Base-by-base conservation (phyloP, 2,888 invertebrate genomes). In the Clunio marinus region DNA sequence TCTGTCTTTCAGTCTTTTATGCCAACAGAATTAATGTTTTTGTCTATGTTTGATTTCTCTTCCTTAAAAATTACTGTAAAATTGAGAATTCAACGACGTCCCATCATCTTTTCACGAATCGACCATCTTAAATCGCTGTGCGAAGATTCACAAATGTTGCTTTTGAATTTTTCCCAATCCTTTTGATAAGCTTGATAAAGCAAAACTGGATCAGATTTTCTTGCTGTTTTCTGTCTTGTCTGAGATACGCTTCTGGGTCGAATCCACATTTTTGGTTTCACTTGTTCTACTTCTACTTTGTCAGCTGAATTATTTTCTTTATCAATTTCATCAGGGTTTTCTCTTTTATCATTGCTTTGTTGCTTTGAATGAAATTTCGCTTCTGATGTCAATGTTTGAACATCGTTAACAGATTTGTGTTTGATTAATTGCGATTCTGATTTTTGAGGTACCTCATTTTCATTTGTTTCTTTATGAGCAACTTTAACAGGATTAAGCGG, bases 131-230 rank as follows among this genome's bases (percentile, higher is more conserved):
- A 74, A 32, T 86, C 84, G 0, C 83, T 76, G 78, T 87, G 86
- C 69, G 83, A 78, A 72, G 86, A 84, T 76, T 88, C 88, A 7
- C 90, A 91, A 27, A 91, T 83, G 76, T 83, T 82, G 0, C 80
- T 71, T 73, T 88, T 87, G 70, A 87, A 85, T 73, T 86, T 84
- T 22, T 84, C 84, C 91, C 91, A 91, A 72, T 87, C 80, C 32
- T 83, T 80, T 72, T 86, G 85, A 74, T 91, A 91, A 72, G 88
- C 85, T 72, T 91, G 89, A 74, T 90, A 91, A 17, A 90, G 77
- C 17, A 86, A 81, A 0, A 91, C 91, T 17, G 91, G 90, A 75
- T 91, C 91, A 75, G 82, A 82, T 76, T 83, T 84, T 28, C 60
- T 65, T 1, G 45, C 3, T 1, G 8, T 24, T 10, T 15, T 15